phyloP scores from a whole-genome alignment of 2,888 invertebrate genomes.

The Metopia argyrocephala region DNA sequence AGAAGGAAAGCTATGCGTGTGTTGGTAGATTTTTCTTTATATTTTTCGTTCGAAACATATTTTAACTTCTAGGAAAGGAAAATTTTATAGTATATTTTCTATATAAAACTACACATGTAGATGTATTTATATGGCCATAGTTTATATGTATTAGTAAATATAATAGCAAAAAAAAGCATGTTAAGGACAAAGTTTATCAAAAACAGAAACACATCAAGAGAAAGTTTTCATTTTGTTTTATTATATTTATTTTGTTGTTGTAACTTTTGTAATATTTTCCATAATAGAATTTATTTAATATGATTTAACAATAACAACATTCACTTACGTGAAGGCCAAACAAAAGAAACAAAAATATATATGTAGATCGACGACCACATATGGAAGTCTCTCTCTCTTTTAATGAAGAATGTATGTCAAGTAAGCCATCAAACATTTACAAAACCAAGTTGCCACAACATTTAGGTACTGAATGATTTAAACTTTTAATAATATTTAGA shows the following conservation, averaged over 20 bases:
- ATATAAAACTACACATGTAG: not conserved
- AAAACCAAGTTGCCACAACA: no score
- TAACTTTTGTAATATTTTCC: conserved; percentile 30
- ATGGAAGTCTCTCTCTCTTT: no score
- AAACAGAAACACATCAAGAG: not conserved
- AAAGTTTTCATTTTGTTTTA: conserved; percentile 17
- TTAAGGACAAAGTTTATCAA: conserved; percentile 59
- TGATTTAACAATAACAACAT: conserved; percentile 47
- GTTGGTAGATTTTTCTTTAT: not conserved
- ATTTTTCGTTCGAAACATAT: not conserved
- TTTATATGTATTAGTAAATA: conserved; percentile 7
- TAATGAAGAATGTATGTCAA: no score
- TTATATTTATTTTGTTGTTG: not conserved
- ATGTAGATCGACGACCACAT: no score
- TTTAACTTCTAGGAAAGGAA: not conserved
- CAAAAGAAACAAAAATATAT: not conserved
- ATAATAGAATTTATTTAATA: conserved; percentile 57
- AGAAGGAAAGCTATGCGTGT: not conserved
- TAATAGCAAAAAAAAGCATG: conserved; percentile 47
- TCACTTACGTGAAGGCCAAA: no score
- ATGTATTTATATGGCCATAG: conserved; percentile 10
- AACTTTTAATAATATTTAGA: no score
- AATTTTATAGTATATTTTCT: conserved; percentile 4
- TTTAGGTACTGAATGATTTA: no score
- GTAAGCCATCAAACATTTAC: no score